A percentile compares a stretch with the other conserved stretches of the same genome.
These are phyloP conservation scores for Laticauda colubrina DNA, from an alignment of 2,113 vertebrate genomes.

Conservation along the genomic window DNA sequence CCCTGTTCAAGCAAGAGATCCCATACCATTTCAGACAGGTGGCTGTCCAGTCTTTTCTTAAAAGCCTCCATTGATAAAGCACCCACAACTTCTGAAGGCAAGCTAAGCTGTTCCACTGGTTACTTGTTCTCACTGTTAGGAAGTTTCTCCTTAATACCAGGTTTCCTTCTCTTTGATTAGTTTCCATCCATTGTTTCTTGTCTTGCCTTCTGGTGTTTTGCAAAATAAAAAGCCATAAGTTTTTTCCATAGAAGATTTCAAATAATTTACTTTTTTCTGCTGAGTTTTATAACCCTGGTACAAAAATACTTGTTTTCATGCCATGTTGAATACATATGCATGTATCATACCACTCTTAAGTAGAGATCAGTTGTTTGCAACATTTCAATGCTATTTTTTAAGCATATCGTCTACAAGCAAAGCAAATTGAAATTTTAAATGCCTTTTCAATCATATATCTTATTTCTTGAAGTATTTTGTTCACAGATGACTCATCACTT, in stretches of 20 bases:
- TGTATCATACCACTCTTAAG: constrained; percentile 6
- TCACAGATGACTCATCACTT: constrained; percentile 63
- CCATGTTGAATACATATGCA: neutral
- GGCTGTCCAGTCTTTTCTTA: neutral
- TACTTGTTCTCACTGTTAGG: neutral
- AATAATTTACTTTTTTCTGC: neutral
- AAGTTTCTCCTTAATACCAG: neutral
- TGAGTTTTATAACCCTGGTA: neutral
- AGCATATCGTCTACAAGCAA: constrained; percentile 20
- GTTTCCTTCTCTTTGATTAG: neutral
- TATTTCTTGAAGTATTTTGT: constrained; percentile 56
- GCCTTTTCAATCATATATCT: constrained; percentile 52
- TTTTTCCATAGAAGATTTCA: neutral
- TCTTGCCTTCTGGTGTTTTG: neutral
- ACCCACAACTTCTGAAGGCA: neutral
- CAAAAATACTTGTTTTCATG: neutral
- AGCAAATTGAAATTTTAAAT: constrained; percentile 28
- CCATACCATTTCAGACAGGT: neutral
- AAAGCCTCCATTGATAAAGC: neutral
- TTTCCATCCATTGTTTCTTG: neutral
- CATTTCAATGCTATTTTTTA: constrained; percentile 28
- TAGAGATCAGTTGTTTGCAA: constrained; percentile 13
- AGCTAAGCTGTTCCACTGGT: neutral
- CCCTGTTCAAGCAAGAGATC: neutral
- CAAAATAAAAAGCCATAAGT: neutral